Base-by-base conservation (phyloP, 64 coral and sea anemone species). In the Dendrophyllia cribrosa region DNA sequence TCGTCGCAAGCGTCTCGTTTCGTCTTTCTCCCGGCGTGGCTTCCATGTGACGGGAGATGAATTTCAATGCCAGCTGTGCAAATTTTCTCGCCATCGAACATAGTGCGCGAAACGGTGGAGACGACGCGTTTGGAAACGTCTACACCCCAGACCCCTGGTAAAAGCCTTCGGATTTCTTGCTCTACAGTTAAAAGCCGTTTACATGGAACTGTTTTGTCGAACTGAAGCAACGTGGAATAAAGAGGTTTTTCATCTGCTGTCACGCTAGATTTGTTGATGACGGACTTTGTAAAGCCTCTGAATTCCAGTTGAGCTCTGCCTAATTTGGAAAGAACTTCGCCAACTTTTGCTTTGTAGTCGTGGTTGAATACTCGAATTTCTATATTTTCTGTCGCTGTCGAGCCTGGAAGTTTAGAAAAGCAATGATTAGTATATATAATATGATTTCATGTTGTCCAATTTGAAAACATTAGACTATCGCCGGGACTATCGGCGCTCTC, bases 311-410 rank as follows among this genome's bases (percentile, higher is more conserved):
- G 4, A 25, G 76, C 76, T 19, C n/a, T 59, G 1, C 59, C 76
- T 23, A 78, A 49, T 23, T 14, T 58, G n/a, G 7, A 17, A 58
- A 58, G 76, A 20, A 78, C 53, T 12, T 78, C 52, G 14, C 19
- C 53, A 23, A 78, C 76, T 13, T 51, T 51, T n/a, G 76, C 76
- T 59, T 21, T 56, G 53, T 78, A 78, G 51, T 78, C n/a, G 76
- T 78, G 76, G 52, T 78, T 78, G 52, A 78, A 78, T 6, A 78
- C 76, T 25, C 76, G 76, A 59, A 78, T 78, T 59, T 53, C 76
- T 3, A 78, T 59, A 17, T 78, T 78, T 26, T 78, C 76, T 25
- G 6, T 10, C 21, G 76, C 52, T 13, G 20, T 58, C 34, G 51
- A 56, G 13, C 26, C 76, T 78, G 52, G 11, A 59, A 59, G 4